These are phyloP conservation scores for Campylomormyrus numenius DNA, from an alignment of 2,113 vertebrate species.

Conservation along the genomic window DNA sequence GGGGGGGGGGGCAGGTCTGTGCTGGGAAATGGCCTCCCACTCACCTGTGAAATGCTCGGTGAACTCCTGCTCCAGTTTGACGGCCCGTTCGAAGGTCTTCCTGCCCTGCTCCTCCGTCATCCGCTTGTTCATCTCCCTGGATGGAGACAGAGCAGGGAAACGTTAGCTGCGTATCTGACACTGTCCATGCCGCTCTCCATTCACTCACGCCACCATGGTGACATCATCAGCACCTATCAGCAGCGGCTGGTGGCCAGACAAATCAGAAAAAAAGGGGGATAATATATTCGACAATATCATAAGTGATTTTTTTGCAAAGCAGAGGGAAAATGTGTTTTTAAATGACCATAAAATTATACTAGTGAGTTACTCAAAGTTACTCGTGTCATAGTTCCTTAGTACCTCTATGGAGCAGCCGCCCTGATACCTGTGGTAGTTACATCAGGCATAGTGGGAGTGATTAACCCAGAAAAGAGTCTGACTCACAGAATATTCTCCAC, in stretches of 20 bases:
- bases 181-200: neutral
- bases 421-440: neutral
- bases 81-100: constrained; percentile 87
- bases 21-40: constrained; percentile 26
- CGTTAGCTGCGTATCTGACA: neutral
- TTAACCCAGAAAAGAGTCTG: neutral
- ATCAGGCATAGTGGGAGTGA: neutral
- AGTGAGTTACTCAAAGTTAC: neutral
- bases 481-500: constrained; percentile 94
- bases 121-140: constrained; percentile 96
- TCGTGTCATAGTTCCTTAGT: neutral
- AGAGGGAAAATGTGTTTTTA: neutral
- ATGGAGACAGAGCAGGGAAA: constrained; percentile 11
- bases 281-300: neutral
- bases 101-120: constrained; percentile 86
- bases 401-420: neutral
- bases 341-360: neutral
- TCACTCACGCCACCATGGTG: neutral
- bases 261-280: neutral
- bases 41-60: constrained; percentile 91
- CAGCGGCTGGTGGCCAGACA: neutral
- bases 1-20: neutral
- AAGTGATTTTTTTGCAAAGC: neutral
- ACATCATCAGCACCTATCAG: neutral
- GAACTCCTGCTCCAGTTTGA: constrained; percentile 92